Conservation (phyloP, 2,888 invertebrate species). For the Bruchidius siliquastri region DNA sequence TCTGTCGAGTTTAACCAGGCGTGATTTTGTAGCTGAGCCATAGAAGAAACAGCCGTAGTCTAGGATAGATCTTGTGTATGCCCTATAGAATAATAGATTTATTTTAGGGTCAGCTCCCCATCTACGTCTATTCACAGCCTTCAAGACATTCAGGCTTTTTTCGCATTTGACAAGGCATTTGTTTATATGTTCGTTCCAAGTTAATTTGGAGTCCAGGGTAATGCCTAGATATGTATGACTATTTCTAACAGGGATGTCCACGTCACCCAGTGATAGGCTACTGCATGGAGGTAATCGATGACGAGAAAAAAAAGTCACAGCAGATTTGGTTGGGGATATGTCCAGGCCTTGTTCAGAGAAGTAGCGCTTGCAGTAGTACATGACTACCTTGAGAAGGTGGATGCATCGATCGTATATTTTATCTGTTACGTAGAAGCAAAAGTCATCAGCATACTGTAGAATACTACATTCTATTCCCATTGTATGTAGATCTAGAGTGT, state of each 20-base stretch:
- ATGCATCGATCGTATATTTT: not conserved
- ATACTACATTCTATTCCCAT: not conserved
- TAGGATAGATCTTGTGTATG: slow-evolving; percentile 2
- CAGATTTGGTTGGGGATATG: too few relatives aligned
- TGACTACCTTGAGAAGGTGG: not conserved
- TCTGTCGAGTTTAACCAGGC: not conserved
- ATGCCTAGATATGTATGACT: not conserved
- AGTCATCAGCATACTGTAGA: slow-evolving; percentile 5
- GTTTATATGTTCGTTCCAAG: slow-evolving; percentile 1
- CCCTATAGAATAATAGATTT: not conserved
- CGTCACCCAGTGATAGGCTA: too few relatives aligned
- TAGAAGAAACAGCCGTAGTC: slow-evolving; percentile 5
- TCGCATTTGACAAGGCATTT: not conserved
- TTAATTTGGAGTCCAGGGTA: slow-evolving; percentile 1
- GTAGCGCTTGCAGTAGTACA: too few relatives aligned
- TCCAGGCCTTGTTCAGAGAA: too few relatives aligned
- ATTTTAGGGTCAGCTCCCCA: slow-evolving; percentile 4
- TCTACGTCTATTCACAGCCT: not conserved
- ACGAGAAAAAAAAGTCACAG: too few relatives aligned
- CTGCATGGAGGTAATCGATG: too few relatives aligned
- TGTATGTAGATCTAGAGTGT: not conserved
- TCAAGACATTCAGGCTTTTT: slow-evolving; percentile 2
- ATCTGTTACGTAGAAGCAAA: slow-evolving; percentile 3
- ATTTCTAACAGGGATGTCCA: not conserved
- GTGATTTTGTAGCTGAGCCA: not conserved